These are phyloP conservation scores for Aratinga solstitialis DNA, from an alignment of 2,797 vertebrate species.

Conservation along the genomic window DNA sequence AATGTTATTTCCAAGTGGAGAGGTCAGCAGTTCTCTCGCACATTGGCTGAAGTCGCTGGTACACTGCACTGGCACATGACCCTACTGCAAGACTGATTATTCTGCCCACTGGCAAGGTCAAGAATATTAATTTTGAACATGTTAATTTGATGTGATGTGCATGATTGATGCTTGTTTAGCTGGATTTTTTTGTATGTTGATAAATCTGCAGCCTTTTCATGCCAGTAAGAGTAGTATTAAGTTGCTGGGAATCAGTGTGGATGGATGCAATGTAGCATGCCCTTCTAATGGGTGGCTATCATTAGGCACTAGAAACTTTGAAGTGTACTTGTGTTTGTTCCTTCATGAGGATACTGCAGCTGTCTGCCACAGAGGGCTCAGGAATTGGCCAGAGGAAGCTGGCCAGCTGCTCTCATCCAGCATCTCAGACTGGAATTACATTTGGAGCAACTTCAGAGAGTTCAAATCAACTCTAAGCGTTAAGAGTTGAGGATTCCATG, in stretches of 20 bases:
- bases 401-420: not conserved
- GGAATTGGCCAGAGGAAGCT: not conserved
- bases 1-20: conserved; percentile 22
- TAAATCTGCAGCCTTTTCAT: conserved; percentile 37
- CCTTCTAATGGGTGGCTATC: not conserved
- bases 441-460: conserved; percentile 9
- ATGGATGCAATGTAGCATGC: not conserved
- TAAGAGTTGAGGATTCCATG: not conserved
- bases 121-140: conserved; percentile 72
- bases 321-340: not conserved
- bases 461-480: not conserved
- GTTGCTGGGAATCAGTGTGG: not conserved
- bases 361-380: not conserved
- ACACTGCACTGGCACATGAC: not conserved
- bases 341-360: not conserved
- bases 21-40: conserved; percentile 35
- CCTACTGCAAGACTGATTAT: conserved; percentile 47
- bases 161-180: conserved; percentile 61
- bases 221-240: not conserved
- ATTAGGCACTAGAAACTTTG: not conserved
- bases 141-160: conserved; percentile 72
- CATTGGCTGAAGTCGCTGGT: not conserved
- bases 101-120: conserved; percentile 71
- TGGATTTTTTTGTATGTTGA: conserved; percentile 50
- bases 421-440: not conserved